These are phyloP conservation scores for Lethocerus indicus DNA, from an alignment of 1,140 invertebrate species.

Conservation along the genomic window DNA sequence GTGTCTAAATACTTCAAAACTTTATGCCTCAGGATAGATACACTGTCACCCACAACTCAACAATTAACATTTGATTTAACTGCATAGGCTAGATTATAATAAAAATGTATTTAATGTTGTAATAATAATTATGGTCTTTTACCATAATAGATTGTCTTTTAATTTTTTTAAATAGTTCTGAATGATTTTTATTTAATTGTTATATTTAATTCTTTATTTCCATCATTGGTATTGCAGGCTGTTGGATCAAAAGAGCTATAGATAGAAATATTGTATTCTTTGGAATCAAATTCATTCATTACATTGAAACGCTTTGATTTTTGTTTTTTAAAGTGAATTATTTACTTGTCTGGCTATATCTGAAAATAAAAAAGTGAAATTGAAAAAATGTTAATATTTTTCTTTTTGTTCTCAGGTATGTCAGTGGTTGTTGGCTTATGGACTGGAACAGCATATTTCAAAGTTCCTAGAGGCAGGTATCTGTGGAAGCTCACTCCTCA, in stretches of 20 bases:
- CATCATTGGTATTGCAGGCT: not conserved
- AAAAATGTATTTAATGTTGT: too few species aligned
- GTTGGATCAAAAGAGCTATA: not conserved
- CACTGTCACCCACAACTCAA: too few species aligned
- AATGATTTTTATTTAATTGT: not conserved
- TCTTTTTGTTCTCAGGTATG: slow-evolving; percentile 45
- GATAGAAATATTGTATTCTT: not conserved
- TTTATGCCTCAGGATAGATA: too few species aligned
- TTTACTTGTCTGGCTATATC: not conserved
- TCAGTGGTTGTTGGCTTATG: slow-evolving; percentile 68
- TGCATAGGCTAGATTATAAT: too few species aligned
- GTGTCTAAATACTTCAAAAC: too few species aligned
- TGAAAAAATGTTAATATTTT: slow-evolving; percentile 6
- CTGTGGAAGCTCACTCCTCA: slow-evolving; percentile 60
- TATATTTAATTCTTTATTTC: not conserved
- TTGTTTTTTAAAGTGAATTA: not conserved
- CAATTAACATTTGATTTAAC: too few species aligned
- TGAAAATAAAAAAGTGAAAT: slow-evolving; percentile 3
- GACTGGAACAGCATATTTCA: slow-evolving; percentile 64
- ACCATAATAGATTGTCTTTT: not conserved
- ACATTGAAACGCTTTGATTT: not conserved
- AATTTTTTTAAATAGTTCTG: not conserved
- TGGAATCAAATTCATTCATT: not conserved
- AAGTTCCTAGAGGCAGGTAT: slow-evolving; percentile 72
- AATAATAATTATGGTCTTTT: too few species aligned